Conservation (phyloP, 2,888 invertebrate species). For the Leucophenga montana region DNA sequence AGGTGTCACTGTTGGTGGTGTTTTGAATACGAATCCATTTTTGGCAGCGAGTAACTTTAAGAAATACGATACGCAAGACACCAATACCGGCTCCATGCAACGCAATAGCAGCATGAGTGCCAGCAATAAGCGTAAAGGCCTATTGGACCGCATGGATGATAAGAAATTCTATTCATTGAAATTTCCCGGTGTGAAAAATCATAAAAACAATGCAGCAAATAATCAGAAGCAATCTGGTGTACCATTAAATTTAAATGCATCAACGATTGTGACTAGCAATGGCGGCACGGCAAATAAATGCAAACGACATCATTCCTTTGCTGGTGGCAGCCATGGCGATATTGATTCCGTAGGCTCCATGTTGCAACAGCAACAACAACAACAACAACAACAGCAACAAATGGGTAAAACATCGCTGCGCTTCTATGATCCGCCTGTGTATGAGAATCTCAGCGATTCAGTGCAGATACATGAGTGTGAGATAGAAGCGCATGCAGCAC, state of each 20-base stretch:
- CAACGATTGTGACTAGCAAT: constrained; percentile 39
- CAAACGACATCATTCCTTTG: constrained; percentile 73
- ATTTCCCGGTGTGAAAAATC: constrained; percentile 54
- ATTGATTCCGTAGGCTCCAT: constrained; percentile 59
- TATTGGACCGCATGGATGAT: constrained; percentile 60
- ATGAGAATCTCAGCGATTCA: constrained; percentile 80
- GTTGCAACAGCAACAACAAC: constrained; percentile 42
- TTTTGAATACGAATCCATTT: constrained; percentile 67
- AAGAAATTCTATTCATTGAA: constrained; percentile 73
- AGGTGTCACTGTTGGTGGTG: constrained; percentile 11
- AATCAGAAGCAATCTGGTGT: constrained; percentile 21
- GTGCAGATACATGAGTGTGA: constrained; percentile 78
- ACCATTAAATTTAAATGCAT: constrained; percentile 45
- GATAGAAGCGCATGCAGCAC: constrained; percentile 54
- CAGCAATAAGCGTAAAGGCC: constrained; percentile 49
- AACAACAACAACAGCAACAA: constrained; percentile 34
- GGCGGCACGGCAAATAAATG: constrained; percentile 57
- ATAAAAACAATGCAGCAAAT: background rate
- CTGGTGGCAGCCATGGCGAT: constrained; percentile 71
- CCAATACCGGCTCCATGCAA: constrained; percentile 56
- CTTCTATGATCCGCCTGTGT: constrained; percentile 73
- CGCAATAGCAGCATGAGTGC: constrained; percentile 27
- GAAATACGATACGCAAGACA: constrained; percentile 59
- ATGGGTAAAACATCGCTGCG: constrained; percentile 57
- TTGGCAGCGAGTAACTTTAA: constrained; percentile 68